Evolutionary conservation across 2,113 vertebrate genomes (phyloP).

Genomic region (Urocitellus parryii): DNA sequence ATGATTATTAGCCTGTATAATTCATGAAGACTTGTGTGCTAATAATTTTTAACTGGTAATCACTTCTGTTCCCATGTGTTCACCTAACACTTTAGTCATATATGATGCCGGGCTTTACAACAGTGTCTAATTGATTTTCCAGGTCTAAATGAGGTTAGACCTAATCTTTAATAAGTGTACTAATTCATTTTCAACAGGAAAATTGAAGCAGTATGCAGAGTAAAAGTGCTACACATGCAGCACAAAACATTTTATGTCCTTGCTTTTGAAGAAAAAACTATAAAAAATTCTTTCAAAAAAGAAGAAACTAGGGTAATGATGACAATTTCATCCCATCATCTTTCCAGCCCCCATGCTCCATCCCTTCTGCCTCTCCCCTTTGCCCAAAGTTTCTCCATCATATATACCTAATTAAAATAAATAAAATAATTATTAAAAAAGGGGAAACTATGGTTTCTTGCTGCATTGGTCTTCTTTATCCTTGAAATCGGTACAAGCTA

Average conservation of each 20-base stretch:
- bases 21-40: background rate
- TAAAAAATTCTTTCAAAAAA: background rate
- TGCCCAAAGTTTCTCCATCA: no score
- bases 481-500: background rate
- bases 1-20: background rate
- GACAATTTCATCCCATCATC: no score
- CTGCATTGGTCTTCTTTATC: rapidly evolving
- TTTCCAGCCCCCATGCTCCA: no score
- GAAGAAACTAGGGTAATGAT: background rate
- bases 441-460: background rate
- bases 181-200: constrained; percentile 1
- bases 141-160: background rate
- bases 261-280: background rate
- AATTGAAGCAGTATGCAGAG: background rate
- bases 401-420: no score
- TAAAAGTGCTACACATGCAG: background rate
- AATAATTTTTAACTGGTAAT: background rate
- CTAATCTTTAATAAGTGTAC: background rate
- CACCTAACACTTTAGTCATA: background rate
- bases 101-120: background rate
- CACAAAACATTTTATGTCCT: background rate
- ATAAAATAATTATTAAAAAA: background rate
- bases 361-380: no score
- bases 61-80: background rate
- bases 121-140: background rate